These are phyloP conservation scores for Nannobrachium achirus DNA, from an alignment of 2,113 vertebrate species.

Conservation along the genomic window DNA sequence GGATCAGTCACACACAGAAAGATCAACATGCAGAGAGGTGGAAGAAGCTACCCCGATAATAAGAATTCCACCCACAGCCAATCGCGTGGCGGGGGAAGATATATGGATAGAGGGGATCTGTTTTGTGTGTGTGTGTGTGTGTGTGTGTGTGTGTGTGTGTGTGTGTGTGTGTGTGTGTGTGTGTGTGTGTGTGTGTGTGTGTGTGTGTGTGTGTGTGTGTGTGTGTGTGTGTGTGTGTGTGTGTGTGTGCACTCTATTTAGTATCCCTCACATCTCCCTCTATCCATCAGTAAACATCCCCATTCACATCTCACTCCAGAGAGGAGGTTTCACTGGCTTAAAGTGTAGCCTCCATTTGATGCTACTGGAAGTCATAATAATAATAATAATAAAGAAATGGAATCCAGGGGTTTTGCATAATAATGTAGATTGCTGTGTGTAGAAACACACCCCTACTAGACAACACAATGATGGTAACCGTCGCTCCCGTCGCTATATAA, in stretches of 20 bases:
- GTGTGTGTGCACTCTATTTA: not conserved
- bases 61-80: slow-evolving; percentile 47
- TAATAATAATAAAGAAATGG: too few relatives aligned
- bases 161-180: too few relatives aligned
- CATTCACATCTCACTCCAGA: not conserved
- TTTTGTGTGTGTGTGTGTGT: not conserved
- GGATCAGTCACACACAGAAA: not conserved
- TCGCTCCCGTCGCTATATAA: too few relatives aligned
- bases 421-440: not conserved
- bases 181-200: too few relatives aligned
- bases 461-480: too few relatives aligned
- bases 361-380: not conserved
- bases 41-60: slow-evolving; percentile 33
- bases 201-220: too few relatives aligned
- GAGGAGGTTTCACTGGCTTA: not conserved
- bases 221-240: slow-evolving; percentile 7
- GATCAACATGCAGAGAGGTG: slow-evolving; percentile 6
- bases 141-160: too few relatives aligned
- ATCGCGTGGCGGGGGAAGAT: slow-evolving; percentile 1
- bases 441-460: too few relatives aligned
- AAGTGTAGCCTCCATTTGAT: slow-evolving; percentile 2
- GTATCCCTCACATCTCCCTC: slow-evolving; percentile 18
- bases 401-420: too few relatives aligned
- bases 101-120: slow-evolving; percentile 22
- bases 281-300: slow-evolving; percentile 13